Evolutionary conservation across 2,113 vertebrate species (phyloP).

Genomic region (Setophaga petechia): DNA sequence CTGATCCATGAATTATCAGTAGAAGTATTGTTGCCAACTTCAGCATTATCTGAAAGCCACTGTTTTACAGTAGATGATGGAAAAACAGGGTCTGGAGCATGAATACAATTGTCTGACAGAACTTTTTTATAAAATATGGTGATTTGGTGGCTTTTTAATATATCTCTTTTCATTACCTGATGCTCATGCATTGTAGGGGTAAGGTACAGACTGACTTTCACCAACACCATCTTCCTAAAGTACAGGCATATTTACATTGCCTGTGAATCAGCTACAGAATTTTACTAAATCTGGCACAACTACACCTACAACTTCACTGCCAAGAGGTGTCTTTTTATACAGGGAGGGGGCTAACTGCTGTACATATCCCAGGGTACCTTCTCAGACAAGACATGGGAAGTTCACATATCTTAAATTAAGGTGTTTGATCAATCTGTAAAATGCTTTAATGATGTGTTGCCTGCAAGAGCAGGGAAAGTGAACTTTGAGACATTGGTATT

Average conservation of each 20-base stretch:
- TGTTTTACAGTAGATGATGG: neutral
- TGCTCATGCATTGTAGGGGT: neutral
- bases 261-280: neutral
- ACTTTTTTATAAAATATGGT: neutral
- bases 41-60: neutral
- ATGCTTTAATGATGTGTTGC: rapidly evolving
- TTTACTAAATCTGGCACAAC: neutral
- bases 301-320: neutral
- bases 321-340: neutral
- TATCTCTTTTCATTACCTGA: neutral
- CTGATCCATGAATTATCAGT: neutral
- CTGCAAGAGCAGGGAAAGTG: neutral
- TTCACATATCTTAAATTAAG: neutral
- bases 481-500: neutral
- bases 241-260: neutral
- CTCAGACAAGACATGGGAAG: neutral
- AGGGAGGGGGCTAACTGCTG: neutral
- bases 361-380: neutral
- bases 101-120: neutral
- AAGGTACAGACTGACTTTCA: neutral
- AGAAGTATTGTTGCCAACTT: neutral
- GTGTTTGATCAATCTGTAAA: neutral
- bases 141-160: neutral
- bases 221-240: neutral
- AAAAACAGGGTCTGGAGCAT: neutral